Evolutionary conservation across 2,888 invertebrate genomes (phyloP), one percentile per base, ranked within the genome.

Genomic region (Dione juno): DNA sequence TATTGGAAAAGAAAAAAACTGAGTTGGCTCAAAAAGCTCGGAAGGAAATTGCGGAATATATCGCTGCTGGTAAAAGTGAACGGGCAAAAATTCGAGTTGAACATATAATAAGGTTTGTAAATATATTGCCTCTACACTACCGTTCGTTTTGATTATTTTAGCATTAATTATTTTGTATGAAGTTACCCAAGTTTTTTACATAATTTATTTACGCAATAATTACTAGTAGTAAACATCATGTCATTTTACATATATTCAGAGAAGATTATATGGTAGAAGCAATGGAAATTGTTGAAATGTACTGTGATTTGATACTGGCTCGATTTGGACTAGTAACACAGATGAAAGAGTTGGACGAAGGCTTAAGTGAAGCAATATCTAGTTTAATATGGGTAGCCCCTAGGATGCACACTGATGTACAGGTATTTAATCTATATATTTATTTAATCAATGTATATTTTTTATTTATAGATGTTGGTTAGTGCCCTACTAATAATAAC

Each of bases 231-330:
- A 10, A 48, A 35, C 69, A 50, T 45, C 53, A 40, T 8, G 19
- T 21, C 45, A n/a, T 66, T 71, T 52, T 70, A 50, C 75, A 41
- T 9, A 52, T 0, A 50, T 89, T n/a, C 80, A 95, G 99, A 58
- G 99, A 99, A 91, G 99, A 99, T 90, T 99, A 99, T 87, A 94
- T 99, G 90, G 99, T 99, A 3, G 99, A 99, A 91, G 99, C 99
- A 0, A 98, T 99, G 97, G 99, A 99, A 93, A 95, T 99, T 71
- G 95, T 99, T 0, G 99, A 99, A 93, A 99, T 99, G 99, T 99
- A 98, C 85, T 99, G 99, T 90, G 99, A 99, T 91, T 93, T 99
- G 66, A 88, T 99, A 57, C 89, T 99, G 67, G 99, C 99, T 0
- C 95, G 99, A 81, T 99, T 99, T 91, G 99, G 99, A 0, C 94